Conservation (phyloP, 2,888 invertebrate genomes). For the Serripes groenlandicus region DNA sequence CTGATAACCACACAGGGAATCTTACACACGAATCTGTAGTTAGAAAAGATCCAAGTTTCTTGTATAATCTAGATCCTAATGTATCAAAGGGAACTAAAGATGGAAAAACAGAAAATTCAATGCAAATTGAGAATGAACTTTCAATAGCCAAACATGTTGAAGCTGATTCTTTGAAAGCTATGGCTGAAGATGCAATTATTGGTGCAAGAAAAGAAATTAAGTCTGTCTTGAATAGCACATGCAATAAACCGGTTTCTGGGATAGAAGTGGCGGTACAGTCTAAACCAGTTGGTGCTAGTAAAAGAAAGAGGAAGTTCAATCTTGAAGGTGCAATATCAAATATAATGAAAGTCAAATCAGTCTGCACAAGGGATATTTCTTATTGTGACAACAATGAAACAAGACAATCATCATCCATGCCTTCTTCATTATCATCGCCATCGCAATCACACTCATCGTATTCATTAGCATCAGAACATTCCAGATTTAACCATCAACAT, state of each 20-base stretch:
- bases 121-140: too few species aligned
- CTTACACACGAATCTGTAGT: too few species aligned
- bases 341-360: slow-evolving; percentile 23
- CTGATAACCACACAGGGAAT: background rate
- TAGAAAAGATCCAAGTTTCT: background rate
- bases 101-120: too few species aligned
- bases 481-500: background rate
- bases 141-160: too few species aligned
- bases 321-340: slow-evolving; percentile 29
- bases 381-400: background rate
- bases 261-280: background rate
- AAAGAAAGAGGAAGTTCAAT: slow-evolving; percentile 49
- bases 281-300: slow-evolving; percentile 43
- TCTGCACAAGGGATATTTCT: background rate
- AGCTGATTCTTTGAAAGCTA: too few species aligned
- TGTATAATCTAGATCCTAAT: background rate
- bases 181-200: too few species aligned
- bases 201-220: background rate
- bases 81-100: too few species aligned
- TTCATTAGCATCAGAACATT: background rate
- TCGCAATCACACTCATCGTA: slow-evolving; percentile 1
- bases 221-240: background rate
- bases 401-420: background rate
- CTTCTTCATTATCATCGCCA: slow-evolving; percentile 5
- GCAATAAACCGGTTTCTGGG: background rate